Conservation (phyloP, 2,113 vertebrate species). For the Centropristis striata region DNA sequence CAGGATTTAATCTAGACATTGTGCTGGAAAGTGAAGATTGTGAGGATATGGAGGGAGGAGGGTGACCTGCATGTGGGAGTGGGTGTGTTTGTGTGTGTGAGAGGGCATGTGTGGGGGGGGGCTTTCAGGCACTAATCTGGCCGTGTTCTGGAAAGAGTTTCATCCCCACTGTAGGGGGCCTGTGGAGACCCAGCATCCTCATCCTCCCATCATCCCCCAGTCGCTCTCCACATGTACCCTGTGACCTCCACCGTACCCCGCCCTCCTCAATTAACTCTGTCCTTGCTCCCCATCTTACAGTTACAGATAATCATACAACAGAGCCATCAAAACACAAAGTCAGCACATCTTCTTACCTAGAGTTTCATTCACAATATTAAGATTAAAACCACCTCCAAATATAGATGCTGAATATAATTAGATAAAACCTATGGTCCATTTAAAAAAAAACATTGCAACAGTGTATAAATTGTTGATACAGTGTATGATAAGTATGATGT, state of each 20-base stretch:
- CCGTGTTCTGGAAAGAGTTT: constrained; percentile 55
- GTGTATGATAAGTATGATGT: not conserved
- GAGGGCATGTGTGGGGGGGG: constrained; percentile 10
- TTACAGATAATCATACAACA: not conserved
- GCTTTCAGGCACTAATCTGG: constrained; percentile 51
- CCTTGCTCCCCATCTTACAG: not conserved
- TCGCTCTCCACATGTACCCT: constrained; percentile 15
- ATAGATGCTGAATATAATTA: no score
- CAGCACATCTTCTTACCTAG: not conserved
- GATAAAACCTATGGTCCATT: no score
- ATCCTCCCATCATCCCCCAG: constrained; percentile 16
- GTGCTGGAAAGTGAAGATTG: constrained; percentile 54
- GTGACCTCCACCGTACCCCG: constrained; percentile 12
- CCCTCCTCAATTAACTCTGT: not conserved
- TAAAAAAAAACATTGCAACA: no score
- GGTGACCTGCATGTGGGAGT: constrained; percentile 28
- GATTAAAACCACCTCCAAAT: no score
- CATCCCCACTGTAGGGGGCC: constrained; percentile 55
- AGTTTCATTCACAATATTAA: no score
- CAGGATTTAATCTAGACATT: constrained; percentile 49
- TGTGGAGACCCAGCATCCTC: constrained; percentile 17
- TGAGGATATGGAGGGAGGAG: not conserved
- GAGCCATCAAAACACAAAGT: not conserved
- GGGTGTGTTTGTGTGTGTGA: constrained; percentile 35
- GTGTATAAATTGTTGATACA: not conserved